These are phyloP conservation scores for Greenwoodochromis staneri DNA, from an alignment of 2,113 vertebrate species.

Conservation along the genomic window DNA sequence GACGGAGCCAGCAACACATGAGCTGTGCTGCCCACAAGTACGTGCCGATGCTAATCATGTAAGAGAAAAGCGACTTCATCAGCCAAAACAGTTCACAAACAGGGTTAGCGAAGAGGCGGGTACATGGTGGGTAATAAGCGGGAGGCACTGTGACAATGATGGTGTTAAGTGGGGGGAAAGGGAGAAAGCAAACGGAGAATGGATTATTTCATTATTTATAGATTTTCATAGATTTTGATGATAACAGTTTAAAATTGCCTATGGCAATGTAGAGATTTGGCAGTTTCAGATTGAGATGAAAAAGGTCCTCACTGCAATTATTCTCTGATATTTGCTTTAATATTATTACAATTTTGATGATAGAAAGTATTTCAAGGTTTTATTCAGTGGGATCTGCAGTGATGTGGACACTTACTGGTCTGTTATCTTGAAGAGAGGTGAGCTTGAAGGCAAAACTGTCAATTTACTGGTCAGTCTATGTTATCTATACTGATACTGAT, in stretches of 20 bases:
- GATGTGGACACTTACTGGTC: neutral
- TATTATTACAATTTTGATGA: neutral
- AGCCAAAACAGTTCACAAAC: conserved; percentile 7
- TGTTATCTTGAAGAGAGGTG: neutral
- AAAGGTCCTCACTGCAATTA: neutral
- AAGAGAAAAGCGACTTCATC: conserved; percentile 14
- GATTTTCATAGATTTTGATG: neutral
- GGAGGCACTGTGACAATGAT: neutral
- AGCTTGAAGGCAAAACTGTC: neutral
- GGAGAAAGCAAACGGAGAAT: neutral
- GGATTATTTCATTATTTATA: neutral
- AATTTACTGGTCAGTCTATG: neutral
- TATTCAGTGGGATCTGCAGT: neutral
- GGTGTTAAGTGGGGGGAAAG: neutral
- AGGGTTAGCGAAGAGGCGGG: neutral
- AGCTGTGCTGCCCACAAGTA: conserved; percentile 31
- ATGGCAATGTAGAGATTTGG: neutral
- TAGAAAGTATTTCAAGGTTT: neutral
- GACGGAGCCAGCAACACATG: conserved; percentile 13
- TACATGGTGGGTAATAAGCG: neutral
- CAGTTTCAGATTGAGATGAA: neutral
- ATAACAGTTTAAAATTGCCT: neutral
- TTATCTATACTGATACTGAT: neutral
- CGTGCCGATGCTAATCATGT: conserved; percentile 25
- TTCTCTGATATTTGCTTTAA: neutral